phyloP scores from a whole-genome alignment of 2,888 invertebrate species.

The Pyrocoelia pectoralis region DNA sequence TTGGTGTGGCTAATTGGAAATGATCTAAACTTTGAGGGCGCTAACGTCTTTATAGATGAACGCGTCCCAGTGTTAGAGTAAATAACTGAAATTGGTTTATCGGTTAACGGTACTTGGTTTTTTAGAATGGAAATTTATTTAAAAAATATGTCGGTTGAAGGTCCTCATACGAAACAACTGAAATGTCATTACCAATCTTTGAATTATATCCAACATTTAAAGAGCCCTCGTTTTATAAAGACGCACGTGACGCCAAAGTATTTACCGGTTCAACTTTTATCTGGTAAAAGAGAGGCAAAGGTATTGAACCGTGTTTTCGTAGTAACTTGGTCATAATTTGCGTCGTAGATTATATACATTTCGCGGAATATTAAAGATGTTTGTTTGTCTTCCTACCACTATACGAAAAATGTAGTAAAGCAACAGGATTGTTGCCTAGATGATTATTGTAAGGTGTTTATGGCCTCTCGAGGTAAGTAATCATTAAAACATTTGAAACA shows the following conservation, averaged over 20 bases:
- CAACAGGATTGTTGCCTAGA: not conserved
- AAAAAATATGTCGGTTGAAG: not conserved
- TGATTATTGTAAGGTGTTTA: conserved; percentile 7
- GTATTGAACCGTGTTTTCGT: not conserved
- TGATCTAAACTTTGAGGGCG: not conserved
- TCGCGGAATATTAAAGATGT: not conserved
- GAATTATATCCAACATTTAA: not conserved
- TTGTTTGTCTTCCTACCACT: not conserved
- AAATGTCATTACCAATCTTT: not conserved
- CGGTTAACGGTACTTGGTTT: not conserved
- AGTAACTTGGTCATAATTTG: not conserved
- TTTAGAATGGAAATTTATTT: not conserved
- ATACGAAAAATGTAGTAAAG: not conserved
- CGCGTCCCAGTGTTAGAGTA: not conserved
- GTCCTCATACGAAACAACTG: not conserved
- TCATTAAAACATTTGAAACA: too few relatives aligned
- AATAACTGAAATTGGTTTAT: not conserved
- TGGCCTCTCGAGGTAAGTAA: too few relatives aligned
- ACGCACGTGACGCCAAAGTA: not conserved
- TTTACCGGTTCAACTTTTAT: not conserved
- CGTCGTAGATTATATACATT: conserved; percentile 2
- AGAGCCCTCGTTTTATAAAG: not conserved
- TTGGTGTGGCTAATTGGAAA: not conserved
- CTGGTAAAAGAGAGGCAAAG: not conserved
- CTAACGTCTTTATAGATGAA: not conserved